These are phyloP conservation scores for Laothoe populi DNA, from an alignment of 2,888 invertebrate genomes.

Conservation along the genomic window DNA sequence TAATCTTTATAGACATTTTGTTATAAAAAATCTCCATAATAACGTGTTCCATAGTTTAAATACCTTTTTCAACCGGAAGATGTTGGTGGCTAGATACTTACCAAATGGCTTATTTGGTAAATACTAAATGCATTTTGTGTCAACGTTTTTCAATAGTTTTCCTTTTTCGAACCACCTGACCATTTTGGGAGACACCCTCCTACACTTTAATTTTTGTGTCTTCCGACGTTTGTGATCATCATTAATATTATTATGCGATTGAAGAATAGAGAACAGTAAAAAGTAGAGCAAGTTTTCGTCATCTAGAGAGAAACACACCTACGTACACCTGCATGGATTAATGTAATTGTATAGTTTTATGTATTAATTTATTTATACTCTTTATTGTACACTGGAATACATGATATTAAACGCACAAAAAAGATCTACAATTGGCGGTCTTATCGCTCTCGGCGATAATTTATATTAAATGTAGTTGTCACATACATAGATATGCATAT, in stretches of 20 bases:
- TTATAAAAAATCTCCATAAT: not conserved
- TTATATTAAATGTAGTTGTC: too few species aligned
- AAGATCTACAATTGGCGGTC: too few species aligned
- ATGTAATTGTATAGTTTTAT: too few species aligned
- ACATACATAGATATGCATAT: too few species aligned
- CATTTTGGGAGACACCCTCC: not conserved
- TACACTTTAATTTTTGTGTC: not conserved
- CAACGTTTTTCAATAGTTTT: not conserved
- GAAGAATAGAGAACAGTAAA: too few species aligned
- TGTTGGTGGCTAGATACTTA: not conserved
- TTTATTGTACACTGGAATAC: too few species aligned
- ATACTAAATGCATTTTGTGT: not conserved
- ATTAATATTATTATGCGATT: not conserved
- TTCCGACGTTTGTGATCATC: not conserved
- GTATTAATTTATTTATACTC: too few species aligned
- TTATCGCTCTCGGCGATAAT: too few species aligned
- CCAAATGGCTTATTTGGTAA: not conserved
- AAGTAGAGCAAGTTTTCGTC: too few species aligned
- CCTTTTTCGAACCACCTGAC: not conserved
- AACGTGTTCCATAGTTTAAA: not conserved
- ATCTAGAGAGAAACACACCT: too few species aligned
- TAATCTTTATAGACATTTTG: not conserved
- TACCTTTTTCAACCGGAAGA: not conserved
- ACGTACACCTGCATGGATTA: too few species aligned
- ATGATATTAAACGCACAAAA: too few species aligned